Evolutionary conservation across 2,888 invertebrate species (phyloP).

Genomic region (Aplocera efformata): DNA sequence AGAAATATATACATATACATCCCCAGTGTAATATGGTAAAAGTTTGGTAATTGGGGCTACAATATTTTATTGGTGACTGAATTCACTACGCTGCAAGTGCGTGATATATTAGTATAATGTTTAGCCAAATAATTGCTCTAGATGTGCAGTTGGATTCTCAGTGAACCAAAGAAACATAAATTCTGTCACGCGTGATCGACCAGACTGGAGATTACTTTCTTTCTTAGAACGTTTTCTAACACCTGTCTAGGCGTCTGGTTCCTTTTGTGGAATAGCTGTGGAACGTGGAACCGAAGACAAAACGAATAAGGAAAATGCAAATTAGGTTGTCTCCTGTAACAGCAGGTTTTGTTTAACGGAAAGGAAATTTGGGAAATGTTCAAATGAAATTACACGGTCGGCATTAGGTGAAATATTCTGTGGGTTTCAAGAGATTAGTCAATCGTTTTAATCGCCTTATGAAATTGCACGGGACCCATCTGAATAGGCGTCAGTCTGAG

Average conservation of each 20-base stretch:
- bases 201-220: constrained; percentile 26
- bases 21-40: constrained; percentile 4
- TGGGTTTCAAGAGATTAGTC: constrained; percentile 7
- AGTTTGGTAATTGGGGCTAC: constrained; percentile 5
- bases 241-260: constrained; percentile 21
- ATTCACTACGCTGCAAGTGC: too few relatives aligned
- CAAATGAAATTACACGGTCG: constrained; percentile 20
- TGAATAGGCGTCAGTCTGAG: constrained; percentile 10
- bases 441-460: constrained; percentile 13
- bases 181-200: constrained; percentile 20
- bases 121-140: too few relatives aligned
- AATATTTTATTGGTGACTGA: constrained; percentile 2
- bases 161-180: constrained; percentile 2
- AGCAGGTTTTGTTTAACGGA: constrained; percentile 25
- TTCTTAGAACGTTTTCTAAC: constrained; percentile 22
- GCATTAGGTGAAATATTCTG: constrained; percentile 6
- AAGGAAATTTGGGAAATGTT: constrained; percentile 24
- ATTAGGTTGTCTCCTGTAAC: constrained; percentile 26
- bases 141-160: neutral
- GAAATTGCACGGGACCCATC: constrained; percentile 6
- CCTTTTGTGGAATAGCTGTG: constrained; percentile 18
- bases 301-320: constrained; percentile 34
- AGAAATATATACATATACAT: constrained; percentile 2
- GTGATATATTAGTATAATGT: too few relatives aligned
- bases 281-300: constrained; percentile 18